Evolutionary conservation across 2,113 vertebrate genomes (phyloP), one percentile per base, ranked within the genome.

Genomic region (Arothron firmamentum): DNA sequence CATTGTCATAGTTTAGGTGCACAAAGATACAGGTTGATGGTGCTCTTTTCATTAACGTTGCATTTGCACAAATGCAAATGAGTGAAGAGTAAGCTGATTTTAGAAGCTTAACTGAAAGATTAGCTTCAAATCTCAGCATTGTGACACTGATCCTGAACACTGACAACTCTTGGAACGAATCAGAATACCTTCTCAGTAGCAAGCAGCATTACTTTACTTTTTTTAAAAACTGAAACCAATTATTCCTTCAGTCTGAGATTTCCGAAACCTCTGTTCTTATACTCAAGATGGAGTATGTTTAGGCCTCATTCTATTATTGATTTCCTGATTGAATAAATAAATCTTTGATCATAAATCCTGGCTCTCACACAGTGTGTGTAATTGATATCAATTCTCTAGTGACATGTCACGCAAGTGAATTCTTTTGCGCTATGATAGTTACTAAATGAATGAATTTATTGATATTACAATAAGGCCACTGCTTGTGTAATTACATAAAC

Each of bases 41-140:
- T 3, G 28, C 28, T 31, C 28, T 31, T 5, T 31, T 31, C 6
- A 31, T 31, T 31, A 31, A 31, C 6, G 28, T 5, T 5, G 8
- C 28, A 31, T 31, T 31, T 9, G 8, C 46, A 48, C 20, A 65
- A 19, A 18, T 23, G 21, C 21, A 28, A 18, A 19, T 17, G 23
- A 31, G 28, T 15, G 9, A 45, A 48, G 15, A n/a, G 16, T 74
- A 77, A 69, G 72, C 77, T 65, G 61, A 69, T 72, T 62, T 56
- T 49, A 61, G 60, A 55, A 14, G 48, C 56, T 79, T 67, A 85
- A 67, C 70, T 80, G 62, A 77, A 65, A 62, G 34, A 9, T 51
- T 21, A 54, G 13, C 62, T 66, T 74, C 61, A 53, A 18, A 62
- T 63, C 45, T 43, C 10, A 70, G 46, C 2, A 23, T 11, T 31